Conservation (phyloP, 1,140 invertebrate genomes). For the Pseudomyrmex cubaensis region DNA sequence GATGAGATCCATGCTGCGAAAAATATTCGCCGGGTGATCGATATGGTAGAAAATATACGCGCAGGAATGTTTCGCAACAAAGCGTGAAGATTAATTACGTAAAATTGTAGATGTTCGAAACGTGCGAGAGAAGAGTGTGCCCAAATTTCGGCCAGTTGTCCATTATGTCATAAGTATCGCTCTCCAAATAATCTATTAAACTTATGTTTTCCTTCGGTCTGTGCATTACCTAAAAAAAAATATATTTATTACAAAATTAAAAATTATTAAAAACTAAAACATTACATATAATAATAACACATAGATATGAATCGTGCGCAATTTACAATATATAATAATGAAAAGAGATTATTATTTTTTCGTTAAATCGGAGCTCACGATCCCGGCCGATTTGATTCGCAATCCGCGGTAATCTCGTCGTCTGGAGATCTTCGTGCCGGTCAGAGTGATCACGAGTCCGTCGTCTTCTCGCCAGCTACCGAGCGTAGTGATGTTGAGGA, state of each 20-base stretch:
- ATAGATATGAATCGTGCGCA: no score
- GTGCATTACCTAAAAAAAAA: slow-evolving; percentile 29
- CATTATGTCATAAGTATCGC: not conserved
- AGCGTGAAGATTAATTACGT: slow-evolving; percentile 60
- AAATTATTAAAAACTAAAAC: not conserved
- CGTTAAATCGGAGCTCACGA: slow-evolving; percentile 41
- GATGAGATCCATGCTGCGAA: slow-evolving; percentile 44
- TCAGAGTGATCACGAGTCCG: slow-evolving; percentile 50
- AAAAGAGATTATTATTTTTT: not conserved
- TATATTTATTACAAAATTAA: not conserved
- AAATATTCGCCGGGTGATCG: not conserved
- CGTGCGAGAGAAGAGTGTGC: slow-evolving; percentile 33
- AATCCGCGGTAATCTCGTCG: slow-evolving; percentile 57
- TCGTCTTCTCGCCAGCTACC: slow-evolving; percentile 56
- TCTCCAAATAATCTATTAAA: slow-evolving; percentile 60
- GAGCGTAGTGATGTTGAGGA: slow-evolving; percentile 54
- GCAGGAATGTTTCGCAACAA: not conserved
- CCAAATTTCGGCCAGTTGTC: slow-evolving; percentile 70
- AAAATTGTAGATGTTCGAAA: slow-evolving; percentile 66
- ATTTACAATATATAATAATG: no score
- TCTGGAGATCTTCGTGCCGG: slow-evolving; percentile 45
- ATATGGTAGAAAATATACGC: not conserved
- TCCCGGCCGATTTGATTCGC: slow-evolving; percentile 20
- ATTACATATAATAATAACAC: no score
- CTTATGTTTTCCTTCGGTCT: slow-evolving; percentile 47